Evolutionary conservation across 2,888 invertebrate genomes (phyloP).

Genomic region (Pantelozetes paolii): DNA sequence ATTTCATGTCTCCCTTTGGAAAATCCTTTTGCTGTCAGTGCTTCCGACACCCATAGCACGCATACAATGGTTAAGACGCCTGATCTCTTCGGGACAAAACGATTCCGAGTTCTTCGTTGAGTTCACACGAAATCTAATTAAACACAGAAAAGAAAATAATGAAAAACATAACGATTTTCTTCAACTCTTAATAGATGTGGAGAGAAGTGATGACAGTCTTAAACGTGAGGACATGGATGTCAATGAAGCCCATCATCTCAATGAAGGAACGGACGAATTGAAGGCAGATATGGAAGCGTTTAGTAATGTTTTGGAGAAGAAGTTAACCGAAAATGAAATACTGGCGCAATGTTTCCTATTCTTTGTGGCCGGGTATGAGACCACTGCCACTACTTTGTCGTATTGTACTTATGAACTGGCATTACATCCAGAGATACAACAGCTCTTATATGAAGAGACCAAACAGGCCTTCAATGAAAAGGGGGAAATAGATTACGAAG

Average conservation of each 20-base stretch:
- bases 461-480: conserved; percentile 48
- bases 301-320: background rate
- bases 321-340: conserved; percentile 8
- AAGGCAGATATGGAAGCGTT: background rate
- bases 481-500: background rate
- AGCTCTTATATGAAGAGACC: conserved; percentile 55
- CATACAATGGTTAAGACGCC: no score
- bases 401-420: conserved; percentile 60
- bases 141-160: background rate
- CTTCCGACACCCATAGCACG: no score
- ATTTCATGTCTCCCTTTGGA: background rate
- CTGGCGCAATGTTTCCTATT: conserved; percentile 55
- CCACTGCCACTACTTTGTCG: conserved; percentile 61
- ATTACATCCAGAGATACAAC: conserved; percentile 57
- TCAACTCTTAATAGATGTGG: conserved; percentile 36
- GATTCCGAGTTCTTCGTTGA: background rate
- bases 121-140: background rate
- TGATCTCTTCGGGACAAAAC: no score
- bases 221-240: background rate
- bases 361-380: conserved; percentile 64
- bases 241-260: conserved; percentile 26
- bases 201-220: background rate
- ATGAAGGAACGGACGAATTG: conserved; percentile 5
- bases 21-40: background rate
- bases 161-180: conserved; percentile 18